Percentiles rank a stretch among this genome's conserved stretches.
Conservation (phyloP, 2,797 vertebrate species). For the Neosilurus mollespiculum region DNA sequence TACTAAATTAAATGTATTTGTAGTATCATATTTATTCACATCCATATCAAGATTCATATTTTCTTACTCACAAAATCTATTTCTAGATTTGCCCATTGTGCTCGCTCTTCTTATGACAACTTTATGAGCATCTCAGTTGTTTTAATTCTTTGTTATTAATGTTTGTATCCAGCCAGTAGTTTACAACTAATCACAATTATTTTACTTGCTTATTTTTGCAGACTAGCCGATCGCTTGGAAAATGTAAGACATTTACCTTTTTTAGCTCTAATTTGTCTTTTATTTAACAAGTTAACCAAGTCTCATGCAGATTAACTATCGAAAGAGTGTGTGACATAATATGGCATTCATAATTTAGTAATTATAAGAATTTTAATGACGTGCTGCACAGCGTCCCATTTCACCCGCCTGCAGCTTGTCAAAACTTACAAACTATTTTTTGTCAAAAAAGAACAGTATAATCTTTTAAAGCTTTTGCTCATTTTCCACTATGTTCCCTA, state of each 20-base stretch:
- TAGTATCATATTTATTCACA: background rate
- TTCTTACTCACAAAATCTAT: background rate
- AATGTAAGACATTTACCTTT: slow-evolving; percentile 86
- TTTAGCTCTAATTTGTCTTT: slow-evolving; percentile 39
- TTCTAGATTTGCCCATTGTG: background rate
- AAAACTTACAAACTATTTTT: background rate
- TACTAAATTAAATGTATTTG: background rate
- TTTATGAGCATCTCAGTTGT: background rate
- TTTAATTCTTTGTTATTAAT: background rate
- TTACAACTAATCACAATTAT: slow-evolving; percentile 39
- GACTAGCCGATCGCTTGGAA: slow-evolving; percentile 84
- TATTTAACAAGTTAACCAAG: slow-evolving; percentile 40
- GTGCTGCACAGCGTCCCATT: background rate
- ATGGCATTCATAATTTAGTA: slow-evolving; percentile 1
- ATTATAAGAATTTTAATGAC: background rate
- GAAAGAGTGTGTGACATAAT: slow-evolving; percentile 41
- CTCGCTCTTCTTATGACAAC: background rate
- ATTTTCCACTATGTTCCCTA: background rate
- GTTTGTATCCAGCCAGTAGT: slow-evolving; percentile 14
- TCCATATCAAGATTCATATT: background rate
- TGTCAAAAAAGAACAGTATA: background rate
- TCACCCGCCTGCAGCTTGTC: background rate
- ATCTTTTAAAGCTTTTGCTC: background rate
- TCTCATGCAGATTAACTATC: slow-evolving; percentile 39
- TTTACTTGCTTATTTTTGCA: slow-evolving; percentile 72